Evolutionary conservation across 2,113 vertebrate species (phyloP).

Genomic region (Megaleporinus macrocephalus): DNA sequence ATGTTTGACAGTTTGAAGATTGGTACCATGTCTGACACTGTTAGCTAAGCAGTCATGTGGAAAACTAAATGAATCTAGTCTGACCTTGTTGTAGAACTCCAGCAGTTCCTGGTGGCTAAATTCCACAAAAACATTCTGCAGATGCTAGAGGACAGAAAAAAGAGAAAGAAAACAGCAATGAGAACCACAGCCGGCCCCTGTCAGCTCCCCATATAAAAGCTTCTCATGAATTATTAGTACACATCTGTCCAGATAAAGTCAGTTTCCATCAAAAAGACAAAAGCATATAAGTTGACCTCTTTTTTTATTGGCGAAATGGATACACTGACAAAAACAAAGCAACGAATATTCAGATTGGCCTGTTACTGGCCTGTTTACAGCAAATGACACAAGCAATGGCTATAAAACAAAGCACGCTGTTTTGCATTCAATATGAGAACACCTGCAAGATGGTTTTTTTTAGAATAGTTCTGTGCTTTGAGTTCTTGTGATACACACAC

Average conservation of each 20-base stretch:
- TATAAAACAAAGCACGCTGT: too few species aligned
- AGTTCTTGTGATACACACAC: too few species aligned
- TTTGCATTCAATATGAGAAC: too few species aligned
- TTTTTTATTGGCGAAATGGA: not conserved
- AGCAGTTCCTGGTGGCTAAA: constrained; percentile 92
- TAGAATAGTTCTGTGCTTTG: too few species aligned
- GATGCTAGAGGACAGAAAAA: constrained; percentile 70
- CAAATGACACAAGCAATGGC: too few species aligned
- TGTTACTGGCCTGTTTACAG: too few species aligned
- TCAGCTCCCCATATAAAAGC: constrained; percentile 66
- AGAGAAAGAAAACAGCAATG: constrained; percentile 4
- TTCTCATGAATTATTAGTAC: constrained; percentile 69
- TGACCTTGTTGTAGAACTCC: constrained; percentile 96
- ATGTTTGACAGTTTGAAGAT: constrained; percentile 1
- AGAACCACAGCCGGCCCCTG: constrained; percentile 32
- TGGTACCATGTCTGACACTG: not conserved
- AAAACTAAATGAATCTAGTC: constrained; percentile 53
- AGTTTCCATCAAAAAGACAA: constrained; percentile 55
- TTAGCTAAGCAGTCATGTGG: constrained; percentile 1
- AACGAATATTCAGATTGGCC: too few species aligned
- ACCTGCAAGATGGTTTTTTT: too few species aligned
- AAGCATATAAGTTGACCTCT: not conserved
- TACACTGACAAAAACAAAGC: not conserved
- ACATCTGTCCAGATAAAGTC: constrained; percentile 50
- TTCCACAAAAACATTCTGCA: constrained; percentile 90